A percentile compares a stretch with the other conserved stretches of the same genome.
Evolutionary conservation across 2,888 invertebrate species (phyloP).

Genomic region (Lasioglossum villosulum): DNA sequence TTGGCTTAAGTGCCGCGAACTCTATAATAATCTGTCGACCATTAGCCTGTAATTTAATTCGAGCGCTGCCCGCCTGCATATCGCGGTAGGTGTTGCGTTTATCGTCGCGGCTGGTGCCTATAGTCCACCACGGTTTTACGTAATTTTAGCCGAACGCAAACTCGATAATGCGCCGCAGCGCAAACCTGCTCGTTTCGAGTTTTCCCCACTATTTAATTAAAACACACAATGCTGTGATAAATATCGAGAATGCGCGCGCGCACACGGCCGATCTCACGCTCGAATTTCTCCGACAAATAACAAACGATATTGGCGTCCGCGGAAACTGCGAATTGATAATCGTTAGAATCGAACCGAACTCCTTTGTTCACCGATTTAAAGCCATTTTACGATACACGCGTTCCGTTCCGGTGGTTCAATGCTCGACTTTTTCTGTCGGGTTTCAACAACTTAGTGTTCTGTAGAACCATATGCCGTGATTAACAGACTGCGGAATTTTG

Average conservation of each 20-base stretch:
- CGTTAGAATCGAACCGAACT: background rate
- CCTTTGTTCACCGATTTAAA: background rate
- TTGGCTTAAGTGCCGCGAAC: constrained; percentile 32
- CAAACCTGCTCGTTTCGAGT: constrained; percentile 39
- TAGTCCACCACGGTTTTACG: constrained; percentile 42
- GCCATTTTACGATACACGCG: background rate
- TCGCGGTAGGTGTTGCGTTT: constrained; percentile 51
- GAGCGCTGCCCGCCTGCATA: constrained; percentile 36
- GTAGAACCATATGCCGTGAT: background rate
- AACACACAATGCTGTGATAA: constrained; percentile 19
- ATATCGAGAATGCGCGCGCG: background rate
- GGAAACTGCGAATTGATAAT: background rate
- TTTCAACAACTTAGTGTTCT: background rate
- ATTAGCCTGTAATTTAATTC: constrained; percentile 56
- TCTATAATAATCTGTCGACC: constrained; percentile 49
- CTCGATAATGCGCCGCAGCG: constrained; percentile 52
- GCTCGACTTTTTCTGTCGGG: background rate
- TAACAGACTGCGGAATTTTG: background rate
- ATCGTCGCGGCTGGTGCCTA: constrained; percentile 33
- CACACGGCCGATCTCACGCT: background rate
- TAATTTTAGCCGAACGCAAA: constrained; percentile 53
- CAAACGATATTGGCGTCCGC: background rate
- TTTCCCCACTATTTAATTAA: constrained; percentile 42
- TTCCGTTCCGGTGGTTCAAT: background rate
- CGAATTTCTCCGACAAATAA: background rate